These are phyloP conservation scores for Zeuzera pyrina DNA, from an alignment of 2,888 invertebrate genomes.

Conservation along the genomic window DNA sequence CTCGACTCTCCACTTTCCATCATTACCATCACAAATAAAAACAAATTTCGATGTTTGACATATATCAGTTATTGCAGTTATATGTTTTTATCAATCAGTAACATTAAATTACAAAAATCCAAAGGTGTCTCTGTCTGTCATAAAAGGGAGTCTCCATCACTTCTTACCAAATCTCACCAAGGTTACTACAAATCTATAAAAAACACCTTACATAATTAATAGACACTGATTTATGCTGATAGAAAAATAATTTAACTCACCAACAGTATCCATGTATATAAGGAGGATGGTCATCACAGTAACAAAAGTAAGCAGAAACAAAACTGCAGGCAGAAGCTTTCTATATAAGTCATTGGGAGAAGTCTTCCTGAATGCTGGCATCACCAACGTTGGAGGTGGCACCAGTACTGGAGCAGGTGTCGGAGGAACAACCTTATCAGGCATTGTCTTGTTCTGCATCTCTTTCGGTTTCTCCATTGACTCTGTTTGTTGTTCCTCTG, in stretches of 20 bases:
- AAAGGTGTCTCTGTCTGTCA: background rate
- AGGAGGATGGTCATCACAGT: conserved; percentile 85
- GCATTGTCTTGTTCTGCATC: conserved; percentile 16
- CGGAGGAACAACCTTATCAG: conserved; percentile 21
- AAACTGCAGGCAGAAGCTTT: conserved; percentile 76
- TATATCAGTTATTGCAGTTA: too few relatives aligned
- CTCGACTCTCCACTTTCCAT: too few relatives aligned
- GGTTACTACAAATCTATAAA: background rate
- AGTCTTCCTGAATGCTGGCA: conserved; percentile 49
- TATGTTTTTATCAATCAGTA: too few relatives aligned
- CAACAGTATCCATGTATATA: conserved; percentile 86
- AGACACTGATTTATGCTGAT: too few relatives aligned
- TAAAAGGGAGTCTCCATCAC: background rate
- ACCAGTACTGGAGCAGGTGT: conserved; percentile 17
- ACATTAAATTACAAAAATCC: background rate
- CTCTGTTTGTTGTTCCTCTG: conserved; percentile 22
- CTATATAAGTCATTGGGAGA: conserved; percentile 60
- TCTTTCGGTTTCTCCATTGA: conserved; percentile 28
- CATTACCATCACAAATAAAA: too few relatives aligned
- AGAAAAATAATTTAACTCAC: conserved; percentile 67
- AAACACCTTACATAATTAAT: too few relatives aligned
- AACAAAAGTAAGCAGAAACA: conserved; percentile 85
- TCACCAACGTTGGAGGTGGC: conserved; percentile 26
- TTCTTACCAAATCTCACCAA: background rate
- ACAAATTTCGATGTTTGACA: too few relatives aligned